These are phyloP conservation scores for Lobophora halterata DNA, from an alignment of 2,888 invertebrate genomes.

Conservation along the genomic window DNA sequence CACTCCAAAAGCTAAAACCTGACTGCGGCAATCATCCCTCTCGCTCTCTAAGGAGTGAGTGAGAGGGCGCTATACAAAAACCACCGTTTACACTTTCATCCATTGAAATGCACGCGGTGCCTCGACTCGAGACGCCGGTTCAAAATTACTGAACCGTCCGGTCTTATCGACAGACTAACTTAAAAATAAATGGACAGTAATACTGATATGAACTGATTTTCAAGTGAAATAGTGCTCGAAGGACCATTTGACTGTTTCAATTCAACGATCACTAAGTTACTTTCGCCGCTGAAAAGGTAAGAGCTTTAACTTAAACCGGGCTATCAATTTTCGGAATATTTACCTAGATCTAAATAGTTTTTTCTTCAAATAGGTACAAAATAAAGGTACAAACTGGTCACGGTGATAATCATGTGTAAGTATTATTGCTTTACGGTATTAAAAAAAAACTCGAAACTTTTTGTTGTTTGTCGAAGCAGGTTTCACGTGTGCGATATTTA, in stretches of 20 bases:
- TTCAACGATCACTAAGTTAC: conserved; percentile 8
- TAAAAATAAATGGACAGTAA: conserved; percentile 46
- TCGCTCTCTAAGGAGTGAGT: conserved; percentile 49
- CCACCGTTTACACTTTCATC: conserved; percentile 78
- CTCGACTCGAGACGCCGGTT: conserved; percentile 69
- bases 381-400: too few species aligned
- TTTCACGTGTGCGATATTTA: neutral
- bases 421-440: too few species aligned
- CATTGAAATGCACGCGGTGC: conserved; percentile 77
- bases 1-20: conserved; percentile 58
- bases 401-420: too few species aligned
- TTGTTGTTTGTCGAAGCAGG: neutral
- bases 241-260: conserved; percentile 17
- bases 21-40: conserved; percentile 52
- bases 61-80: conserved; percentile 77
- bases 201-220: conserved; percentile 49
- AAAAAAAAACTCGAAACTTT: neutral
- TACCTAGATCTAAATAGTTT: conserved; percentile 2
- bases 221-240: conserved; percentile 45
- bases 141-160: conserved; percentile 60
- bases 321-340: conserved; percentile 4
- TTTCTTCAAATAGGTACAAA: neutral
- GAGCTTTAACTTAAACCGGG: conserved; percentile 9
- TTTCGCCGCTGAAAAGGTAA: conserved; percentile 20
- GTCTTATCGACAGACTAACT: conserved; percentile 59